Conservation (phyloP, 2,113 vertebrate species). For the Corydoras sp. region DNA sequence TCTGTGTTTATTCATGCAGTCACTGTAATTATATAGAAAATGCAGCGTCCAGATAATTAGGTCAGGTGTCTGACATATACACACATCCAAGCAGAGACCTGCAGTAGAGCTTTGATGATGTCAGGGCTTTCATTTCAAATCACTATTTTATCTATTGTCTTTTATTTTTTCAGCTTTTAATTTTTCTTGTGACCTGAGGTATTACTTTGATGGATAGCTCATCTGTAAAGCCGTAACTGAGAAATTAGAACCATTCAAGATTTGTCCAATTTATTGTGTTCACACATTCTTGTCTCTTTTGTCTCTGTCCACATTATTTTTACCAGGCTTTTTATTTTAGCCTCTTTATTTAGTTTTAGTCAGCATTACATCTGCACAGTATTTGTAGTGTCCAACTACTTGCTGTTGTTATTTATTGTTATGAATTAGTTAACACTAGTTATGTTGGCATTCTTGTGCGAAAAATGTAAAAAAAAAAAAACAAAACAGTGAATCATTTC, state of each 20-base stretch:
- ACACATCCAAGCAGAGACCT: background rate
- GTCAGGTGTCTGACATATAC: constrained; percentile 4
- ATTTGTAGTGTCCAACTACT: background rate
- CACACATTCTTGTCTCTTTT: background rate
- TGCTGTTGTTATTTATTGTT: background rate
- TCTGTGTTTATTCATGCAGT: background rate
- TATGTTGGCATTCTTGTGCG: no score
- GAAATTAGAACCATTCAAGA: background rate
- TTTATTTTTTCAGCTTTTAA: background rate
- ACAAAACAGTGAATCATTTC: no score
- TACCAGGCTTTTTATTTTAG: background rate
- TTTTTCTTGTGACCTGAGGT: background rate
- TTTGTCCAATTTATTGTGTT: background rate
- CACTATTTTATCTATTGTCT: background rate
- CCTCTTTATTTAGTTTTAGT: background rate
- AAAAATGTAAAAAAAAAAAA: no score
- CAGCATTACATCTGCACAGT: background rate
- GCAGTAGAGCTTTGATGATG: background rate
- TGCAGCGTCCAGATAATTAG: constrained; percentile 16
- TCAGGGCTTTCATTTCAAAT: background rate
- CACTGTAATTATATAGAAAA: constrained; percentile 8
- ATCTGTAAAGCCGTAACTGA: background rate
- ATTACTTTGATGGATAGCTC: constrained; percentile 18
- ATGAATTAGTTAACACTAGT: no score
- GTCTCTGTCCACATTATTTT: constrained; percentile 1